Conservation (phyloP, 2,113 vertebrate species). For the Ginglymostoma cirratum region DNA sequence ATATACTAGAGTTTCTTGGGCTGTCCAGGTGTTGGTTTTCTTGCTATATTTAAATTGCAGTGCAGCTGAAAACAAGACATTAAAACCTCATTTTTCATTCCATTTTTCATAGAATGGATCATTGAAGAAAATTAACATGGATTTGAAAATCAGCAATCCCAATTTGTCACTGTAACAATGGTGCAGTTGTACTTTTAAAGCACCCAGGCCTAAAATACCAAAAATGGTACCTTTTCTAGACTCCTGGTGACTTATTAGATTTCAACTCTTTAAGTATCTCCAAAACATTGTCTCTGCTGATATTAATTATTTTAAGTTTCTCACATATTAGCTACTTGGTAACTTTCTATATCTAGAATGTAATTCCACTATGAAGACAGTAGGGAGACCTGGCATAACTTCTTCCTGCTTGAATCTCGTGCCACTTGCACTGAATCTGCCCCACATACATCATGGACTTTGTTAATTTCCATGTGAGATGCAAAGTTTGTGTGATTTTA, state of each 20-base stretch:
- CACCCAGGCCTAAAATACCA: background rate
- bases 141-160: background rate
- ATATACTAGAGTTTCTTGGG: constrained; percentile 71
- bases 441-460: background rate
- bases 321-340: background rate
- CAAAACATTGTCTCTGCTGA: background rate
- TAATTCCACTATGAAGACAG: background rate
- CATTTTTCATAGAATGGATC: too few relatives aligned
- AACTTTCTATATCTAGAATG: background rate
- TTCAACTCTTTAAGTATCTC: background rate
- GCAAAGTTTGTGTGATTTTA: background rate
- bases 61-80: constrained; percentile 57
- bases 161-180: background rate
- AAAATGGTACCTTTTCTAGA: background rate
- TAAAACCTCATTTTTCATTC: background rate
- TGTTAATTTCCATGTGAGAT: background rate
- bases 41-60: constrained; percentile 87
- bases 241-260: background rate
- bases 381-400: background rate
- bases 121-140: too few relatives aligned
- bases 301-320: background rate
- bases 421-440: too few relatives aligned
- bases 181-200: background rate
- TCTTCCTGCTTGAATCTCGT: background rate
- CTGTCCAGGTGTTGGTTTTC: constrained; percentile 74